phyloP scores from a whole-genome alignment of 2,113 vertebrate species.

The Ageneiosus marmoratus region DNA sequence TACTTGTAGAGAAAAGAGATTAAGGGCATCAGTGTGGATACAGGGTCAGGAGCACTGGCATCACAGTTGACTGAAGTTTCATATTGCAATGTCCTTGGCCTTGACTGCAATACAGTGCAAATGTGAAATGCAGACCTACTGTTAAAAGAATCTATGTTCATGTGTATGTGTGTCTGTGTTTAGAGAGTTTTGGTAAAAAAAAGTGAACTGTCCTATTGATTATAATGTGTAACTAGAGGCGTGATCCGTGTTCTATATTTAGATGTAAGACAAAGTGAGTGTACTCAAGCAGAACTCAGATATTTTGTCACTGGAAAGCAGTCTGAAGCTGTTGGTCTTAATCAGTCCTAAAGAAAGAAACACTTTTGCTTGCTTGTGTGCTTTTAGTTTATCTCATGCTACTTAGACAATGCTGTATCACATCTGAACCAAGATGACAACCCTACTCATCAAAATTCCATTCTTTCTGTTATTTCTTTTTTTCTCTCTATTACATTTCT shows the following conservation, averaged over 20 bases:
- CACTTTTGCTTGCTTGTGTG: not conserved
- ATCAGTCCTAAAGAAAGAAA: not conserved
- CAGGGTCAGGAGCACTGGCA: not conserved
- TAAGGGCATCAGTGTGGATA: not conserved
- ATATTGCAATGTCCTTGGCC: not conserved
- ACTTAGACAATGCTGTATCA: constrained; percentile 6
- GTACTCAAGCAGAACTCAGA: not conserved
- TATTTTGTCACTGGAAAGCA: not conserved
- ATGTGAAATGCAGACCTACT: not conserved
- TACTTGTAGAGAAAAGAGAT: not conserved
- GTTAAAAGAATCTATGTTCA: not conserved
- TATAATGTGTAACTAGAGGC: constrained; percentile 15
- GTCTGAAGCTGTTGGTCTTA: constrained; percentile 17
- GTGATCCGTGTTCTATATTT: constrained; percentile 20
- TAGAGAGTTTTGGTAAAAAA: constrained; percentile 22
- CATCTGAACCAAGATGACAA: constrained; percentile 32
- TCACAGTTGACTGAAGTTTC: not conserved
- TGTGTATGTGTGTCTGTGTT: constrained; percentile 15
- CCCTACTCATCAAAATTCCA: constrained; percentile 28
- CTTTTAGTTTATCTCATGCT: constrained; percentile 8
- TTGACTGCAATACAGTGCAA: not conserved
- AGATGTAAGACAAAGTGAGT: constrained; percentile 10
- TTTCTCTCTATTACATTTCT: constrained; percentile 35
- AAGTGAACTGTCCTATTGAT: constrained; percentile 25
- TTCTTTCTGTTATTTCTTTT: constrained; percentile 23